Evolutionary conservation across 2,888 invertebrate genomes (phyloP), one percentile per base, ranked within the genome.

Genomic region (Alsophila aescularia): DNA sequence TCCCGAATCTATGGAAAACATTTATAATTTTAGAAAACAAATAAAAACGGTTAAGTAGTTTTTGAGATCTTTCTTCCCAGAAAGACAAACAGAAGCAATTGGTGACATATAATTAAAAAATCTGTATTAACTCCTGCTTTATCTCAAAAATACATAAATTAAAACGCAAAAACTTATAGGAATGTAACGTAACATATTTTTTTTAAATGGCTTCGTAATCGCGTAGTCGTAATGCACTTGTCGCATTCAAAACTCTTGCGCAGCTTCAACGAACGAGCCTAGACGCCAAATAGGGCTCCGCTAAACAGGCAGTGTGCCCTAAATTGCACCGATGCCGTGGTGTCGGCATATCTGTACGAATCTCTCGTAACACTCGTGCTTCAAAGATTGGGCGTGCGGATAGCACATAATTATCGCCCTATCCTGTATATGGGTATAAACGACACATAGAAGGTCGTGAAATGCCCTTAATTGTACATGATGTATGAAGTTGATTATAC

Each of bases 271-370:
- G 52, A 53, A 56, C 35, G 24, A 27, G 32, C 58, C 53, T 41
- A 49, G 21, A 47, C 15, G 42, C 66, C 67, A 34, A 70, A 58
- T 63, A 69, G 37, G 67, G 74, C 18, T 21, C 29, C n/a, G 31
- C 32, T 56, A 58, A 60, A 58, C 60, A 53, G 55, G 41, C 61
- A 42, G 18, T 24, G n/a, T 48, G 47, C 45, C 57, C 59, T 57
- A 45, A 60, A 67, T 67, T 60, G 58, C n/a, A n/a, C n/a, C n/a
- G 60, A 60, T 68, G 64, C 59, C 61, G 62, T 62, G 41, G 63
- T 65, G 56, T 66, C 66, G 58, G 71, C 69, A 61, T 77, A 72
- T 67, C 58, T 37, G 68, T 53, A 52, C 43, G 58, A 72, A 71
- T 65, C 67, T 53, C 42, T 48, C 14, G 58, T 63, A 64, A 69